These are phyloP conservation scores for Minunthozetes semirufus DNA, from an alignment of 2,888 invertebrate genomes.

Conservation along the genomic window DNA sequence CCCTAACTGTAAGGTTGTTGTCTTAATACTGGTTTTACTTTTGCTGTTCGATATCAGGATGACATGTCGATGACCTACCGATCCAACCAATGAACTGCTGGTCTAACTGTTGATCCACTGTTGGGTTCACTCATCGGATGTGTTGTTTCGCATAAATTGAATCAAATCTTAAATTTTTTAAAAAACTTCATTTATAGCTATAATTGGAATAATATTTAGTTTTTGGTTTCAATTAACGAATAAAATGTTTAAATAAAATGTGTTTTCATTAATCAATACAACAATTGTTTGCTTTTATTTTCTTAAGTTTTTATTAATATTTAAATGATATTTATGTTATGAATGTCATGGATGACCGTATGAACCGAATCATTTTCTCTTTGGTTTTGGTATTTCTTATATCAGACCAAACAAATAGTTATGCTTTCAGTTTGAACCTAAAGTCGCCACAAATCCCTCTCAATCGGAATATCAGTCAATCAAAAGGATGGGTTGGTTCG, in stretches of 20 bases:
- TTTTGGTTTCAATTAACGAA: slow-evolving; percentile 12
- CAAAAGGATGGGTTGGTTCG: slow-evolving; percentile 34
- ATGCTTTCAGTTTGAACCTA: not conserved
- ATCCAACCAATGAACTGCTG: slow-evolving; percentile 25
- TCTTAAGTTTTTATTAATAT: not conserved
- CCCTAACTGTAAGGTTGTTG: slow-evolving; percentile 27
- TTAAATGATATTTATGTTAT: not conserved
- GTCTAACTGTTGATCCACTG: slow-evolving; percentile 25
- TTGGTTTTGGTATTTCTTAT: not conserved
- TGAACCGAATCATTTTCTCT: not conserved
- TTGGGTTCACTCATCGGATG: slow-evolving; percentile 20
- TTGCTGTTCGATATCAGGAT: slow-evolving; percentile 6
- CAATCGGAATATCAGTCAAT: slow-evolving; percentile 25
- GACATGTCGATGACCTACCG: slow-evolving; percentile 30
- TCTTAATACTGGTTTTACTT: slow-evolving; percentile 29
- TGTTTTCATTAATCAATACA: not conserved
- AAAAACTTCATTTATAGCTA: not conserved
- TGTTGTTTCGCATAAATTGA: slow-evolving; percentile 11
- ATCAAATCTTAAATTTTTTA: slow-evolving; percentile 13
- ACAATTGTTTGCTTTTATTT: not conserved
- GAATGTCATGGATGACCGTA: no score
- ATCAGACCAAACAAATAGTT: not conserved
- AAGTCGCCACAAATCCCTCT: not conserved
- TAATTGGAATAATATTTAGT: not conserved
- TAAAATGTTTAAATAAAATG: not conserved